phyloP scores from a whole-genome alignment of 2,113 vertebrate species.

The Prionailurus viverrinus region DNA sequence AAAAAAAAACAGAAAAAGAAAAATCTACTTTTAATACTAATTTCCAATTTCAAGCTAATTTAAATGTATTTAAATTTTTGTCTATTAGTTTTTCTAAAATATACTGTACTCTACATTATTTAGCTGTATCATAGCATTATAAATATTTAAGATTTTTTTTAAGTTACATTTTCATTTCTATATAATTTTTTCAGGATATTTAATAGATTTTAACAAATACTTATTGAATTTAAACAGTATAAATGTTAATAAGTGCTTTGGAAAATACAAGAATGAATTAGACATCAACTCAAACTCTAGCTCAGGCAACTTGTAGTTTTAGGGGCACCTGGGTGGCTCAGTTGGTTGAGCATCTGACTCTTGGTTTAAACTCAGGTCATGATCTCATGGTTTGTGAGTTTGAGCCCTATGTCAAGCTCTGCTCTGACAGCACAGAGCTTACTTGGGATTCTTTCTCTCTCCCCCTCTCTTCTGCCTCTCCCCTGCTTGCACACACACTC shows the following conservation, averaged over 20 bases:
- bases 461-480: no score
- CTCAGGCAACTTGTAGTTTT: neutral
- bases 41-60: conserved; percentile 13
- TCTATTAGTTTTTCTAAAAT: conserved; percentile 31
- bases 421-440: no score
- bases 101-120: neutral
- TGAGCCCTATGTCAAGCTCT: no score
- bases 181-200: conserved; percentile 29
- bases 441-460: no score
- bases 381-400: no score
- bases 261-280: conserved; percentile 34
- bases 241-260: conserved; percentile 31
- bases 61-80: conserved; percentile 12
- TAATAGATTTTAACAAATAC: conserved; percentile 41
- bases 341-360: no score
- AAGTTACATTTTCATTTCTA: neutral
- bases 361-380: no score
- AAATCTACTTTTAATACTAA: neutral
- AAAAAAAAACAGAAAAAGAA: neutral
- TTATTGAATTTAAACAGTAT: neutral
- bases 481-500: no score
- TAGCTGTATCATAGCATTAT: neutral
- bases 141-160: neutral
- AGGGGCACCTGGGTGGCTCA: no score
- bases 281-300: neutral